Conservation (phyloP, 2,113 vertebrate genomes). For the Marmota flaviventris region DNA sequence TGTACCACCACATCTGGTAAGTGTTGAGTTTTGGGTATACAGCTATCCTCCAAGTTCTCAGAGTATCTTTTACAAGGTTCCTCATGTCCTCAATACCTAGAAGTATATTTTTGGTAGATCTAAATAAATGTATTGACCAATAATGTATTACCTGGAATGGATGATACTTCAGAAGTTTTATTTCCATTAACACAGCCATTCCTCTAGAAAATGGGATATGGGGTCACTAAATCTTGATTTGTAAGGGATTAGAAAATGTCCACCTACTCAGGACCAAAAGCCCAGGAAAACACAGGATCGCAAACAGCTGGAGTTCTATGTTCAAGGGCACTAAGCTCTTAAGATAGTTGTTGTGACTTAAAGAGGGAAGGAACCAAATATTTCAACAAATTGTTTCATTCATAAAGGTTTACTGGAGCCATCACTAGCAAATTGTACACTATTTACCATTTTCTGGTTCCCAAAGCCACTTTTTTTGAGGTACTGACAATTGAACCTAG, state of each 20-base stretch:
- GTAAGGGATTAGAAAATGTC: background rate
- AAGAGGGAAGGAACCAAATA: background rate
- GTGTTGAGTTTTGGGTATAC: background rate
- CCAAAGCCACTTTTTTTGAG: background rate
- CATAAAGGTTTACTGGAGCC: background rate
- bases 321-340: background rate
- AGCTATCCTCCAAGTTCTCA: background rate
- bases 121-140: background rate
- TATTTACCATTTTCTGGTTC: background rate
- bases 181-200: background rate
- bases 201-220: background rate
- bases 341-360: background rate
- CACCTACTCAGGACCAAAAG: background rate
- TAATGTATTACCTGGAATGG: background rate
- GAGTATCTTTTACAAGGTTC: background rate
- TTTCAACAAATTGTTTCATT: background rate
- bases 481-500: background rate
- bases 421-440: background rate
- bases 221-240: background rate
- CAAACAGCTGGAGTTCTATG: background rate
- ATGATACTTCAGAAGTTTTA: background rate
- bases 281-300: background rate
- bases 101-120: background rate
- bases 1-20: background rate
- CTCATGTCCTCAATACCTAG: background rate